Evolutionary conservation across 2,113 vertebrate species (phyloP).

Genomic region (Hucho hucho): DNA sequence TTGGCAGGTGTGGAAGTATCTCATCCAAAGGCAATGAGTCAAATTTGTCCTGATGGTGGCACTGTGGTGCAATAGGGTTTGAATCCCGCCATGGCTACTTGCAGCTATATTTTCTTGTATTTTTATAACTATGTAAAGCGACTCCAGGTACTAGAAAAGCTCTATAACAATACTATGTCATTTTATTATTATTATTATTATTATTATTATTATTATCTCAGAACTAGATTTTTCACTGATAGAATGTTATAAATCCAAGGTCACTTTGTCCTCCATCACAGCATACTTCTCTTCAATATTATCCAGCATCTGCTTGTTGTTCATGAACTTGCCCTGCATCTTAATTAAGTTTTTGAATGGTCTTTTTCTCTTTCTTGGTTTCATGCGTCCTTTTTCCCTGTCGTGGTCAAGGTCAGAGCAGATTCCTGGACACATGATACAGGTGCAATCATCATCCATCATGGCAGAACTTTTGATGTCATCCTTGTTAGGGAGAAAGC

Average conservation of each 20-base stretch:
- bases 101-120: no score
- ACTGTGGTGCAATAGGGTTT: no score
- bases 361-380: slow-evolving; percentile 25
- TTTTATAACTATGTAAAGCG: no score
- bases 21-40: no score
- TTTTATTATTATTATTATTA: no score
- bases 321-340: slow-evolving; percentile 31
- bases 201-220: no score
- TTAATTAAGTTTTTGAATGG: slow-evolving; percentile 38
- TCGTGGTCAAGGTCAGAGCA: slow-evolving; percentile 26
- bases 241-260: not conserved
- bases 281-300: slow-evolving; percentile 13
- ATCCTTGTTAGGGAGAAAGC: slow-evolving; percentile 28
- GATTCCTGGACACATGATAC: slow-evolving; percentile 34
- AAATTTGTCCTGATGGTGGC: no score
- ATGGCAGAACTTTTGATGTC: slow-evolving; percentile 21
- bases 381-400: slow-evolving; percentile 26
- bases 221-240: no score
- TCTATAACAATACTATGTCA: no score
- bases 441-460: slow-evolving; percentile 17
- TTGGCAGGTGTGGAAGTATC: no score
- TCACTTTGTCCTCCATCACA: slow-evolving; percentile 9
- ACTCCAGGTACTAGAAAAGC: no score
- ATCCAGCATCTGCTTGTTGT: slow-evolving; percentile 24
- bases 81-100: no score